Evolutionary conservation across 2,888 invertebrate species (phyloP).

Genomic region (Microctonus hyperodae): DNA sequence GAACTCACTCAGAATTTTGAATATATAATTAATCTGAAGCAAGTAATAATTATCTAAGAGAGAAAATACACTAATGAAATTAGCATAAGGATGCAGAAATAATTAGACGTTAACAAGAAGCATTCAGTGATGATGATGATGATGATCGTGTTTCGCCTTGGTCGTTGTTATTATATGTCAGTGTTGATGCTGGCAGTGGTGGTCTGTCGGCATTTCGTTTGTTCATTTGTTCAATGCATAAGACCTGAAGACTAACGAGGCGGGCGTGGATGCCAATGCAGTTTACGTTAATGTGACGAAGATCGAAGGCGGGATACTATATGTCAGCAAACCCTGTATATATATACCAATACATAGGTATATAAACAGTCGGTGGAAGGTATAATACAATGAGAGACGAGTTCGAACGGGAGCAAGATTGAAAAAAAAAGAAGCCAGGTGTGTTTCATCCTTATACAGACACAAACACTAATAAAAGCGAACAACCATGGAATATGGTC

Average conservation of each 20-base stretch:
- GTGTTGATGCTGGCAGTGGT: background rate
- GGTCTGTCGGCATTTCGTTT: conserved; percentile 1
- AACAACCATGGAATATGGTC: conserved; percentile 19
- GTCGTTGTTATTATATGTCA: background rate
- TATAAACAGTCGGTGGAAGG: background rate
- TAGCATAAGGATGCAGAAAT: conserved; percentile 1
- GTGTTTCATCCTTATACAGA: conserved; percentile 39
- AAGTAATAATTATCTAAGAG: background rate
- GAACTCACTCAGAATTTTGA: too few relatives aligned
- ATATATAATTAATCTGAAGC: too few relatives aligned
- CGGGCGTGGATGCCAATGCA: conserved; percentile 42
- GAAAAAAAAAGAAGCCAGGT: conserved; percentile 52
- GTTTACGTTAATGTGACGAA: conserved; percentile 50
- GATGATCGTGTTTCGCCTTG: background rate
- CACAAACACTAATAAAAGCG: background rate
- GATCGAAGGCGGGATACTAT: conserved; percentile 42
- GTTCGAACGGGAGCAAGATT: conserved; percentile 22
- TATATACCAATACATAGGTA: background rate
- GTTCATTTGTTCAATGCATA: background rate
- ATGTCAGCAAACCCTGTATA: background rate
- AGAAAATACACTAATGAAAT: background rate
- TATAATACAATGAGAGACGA: background rate
- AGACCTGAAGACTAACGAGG: conserved; percentile 22
- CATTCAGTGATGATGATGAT: background rate
- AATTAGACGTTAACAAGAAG: conserved; percentile 1